Conservation (phyloP, 2,888 invertebrate species). For the Drosophila meridionalis region DNA sequence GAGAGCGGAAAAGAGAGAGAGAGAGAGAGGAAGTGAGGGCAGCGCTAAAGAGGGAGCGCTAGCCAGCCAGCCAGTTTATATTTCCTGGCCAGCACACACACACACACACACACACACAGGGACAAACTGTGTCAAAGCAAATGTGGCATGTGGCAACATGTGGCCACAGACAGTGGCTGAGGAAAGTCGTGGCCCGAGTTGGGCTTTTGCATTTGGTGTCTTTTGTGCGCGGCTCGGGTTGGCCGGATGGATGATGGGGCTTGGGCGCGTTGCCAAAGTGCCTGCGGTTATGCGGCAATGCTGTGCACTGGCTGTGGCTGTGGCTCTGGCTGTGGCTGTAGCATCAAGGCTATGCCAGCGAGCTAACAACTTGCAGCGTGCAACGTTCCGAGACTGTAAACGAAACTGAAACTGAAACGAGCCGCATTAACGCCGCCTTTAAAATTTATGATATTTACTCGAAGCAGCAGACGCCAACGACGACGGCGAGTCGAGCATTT, state of each 20-base stretch:
- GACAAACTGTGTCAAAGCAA: conserved; percentile 56
- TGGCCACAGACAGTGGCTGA: conserved; percentile 30
- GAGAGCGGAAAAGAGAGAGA: neutral
- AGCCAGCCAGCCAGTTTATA: conserved; percentile 35
- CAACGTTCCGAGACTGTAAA: conserved; percentile 33
- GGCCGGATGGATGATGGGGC: conserved; percentile 34
- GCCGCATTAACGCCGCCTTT: conserved; percentile 71
- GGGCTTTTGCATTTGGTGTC: conserved; percentile 25
- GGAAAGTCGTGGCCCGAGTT: conserved; percentile 10
- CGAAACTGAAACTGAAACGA: conserved; percentile 51
- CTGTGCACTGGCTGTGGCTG: conserved; percentile 22
- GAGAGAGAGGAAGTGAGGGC: neutral
- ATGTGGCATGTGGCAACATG: conserved; percentile 50
- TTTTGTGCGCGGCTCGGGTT: conserved; percentile 22
- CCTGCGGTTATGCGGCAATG: conserved; percentile 75
- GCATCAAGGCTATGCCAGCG: conserved; percentile 45
- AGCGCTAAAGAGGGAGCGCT: neutral
- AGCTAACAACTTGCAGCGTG: conserved; percentile 24
- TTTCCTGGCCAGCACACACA: conserved; percentile 40
- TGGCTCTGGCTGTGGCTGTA: conserved; percentile 1
- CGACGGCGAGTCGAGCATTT: conserved; percentile 13
- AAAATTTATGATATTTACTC: conserved; percentile 82
- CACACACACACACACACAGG: neutral
- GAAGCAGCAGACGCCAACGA: conserved; percentile 51
- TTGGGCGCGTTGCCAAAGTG: conserved; percentile 70